A percentile compares a stretch with the other conserved stretches of the same genome.
Conservation (phyloP, 1,140 invertebrate genomes). For the Cryptotermes secundus region DNA sequence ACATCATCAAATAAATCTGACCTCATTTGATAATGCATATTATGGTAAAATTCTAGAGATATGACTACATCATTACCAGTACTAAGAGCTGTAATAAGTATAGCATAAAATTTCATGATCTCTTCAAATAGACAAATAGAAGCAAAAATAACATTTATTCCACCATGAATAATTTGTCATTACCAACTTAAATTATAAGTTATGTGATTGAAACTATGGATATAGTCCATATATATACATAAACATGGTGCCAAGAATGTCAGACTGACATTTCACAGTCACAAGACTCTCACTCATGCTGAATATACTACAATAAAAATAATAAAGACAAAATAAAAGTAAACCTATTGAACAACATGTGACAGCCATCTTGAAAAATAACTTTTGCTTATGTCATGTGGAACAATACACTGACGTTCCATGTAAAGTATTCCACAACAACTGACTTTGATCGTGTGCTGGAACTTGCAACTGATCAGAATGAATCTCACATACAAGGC, state of each 20-base stretch:
- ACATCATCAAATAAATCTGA: too few species aligned
- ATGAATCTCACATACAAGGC: background rate
- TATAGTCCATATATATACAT: background rate
- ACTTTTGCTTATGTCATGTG: background rate
- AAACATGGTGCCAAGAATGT: background rate
- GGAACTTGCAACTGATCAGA: background rate
- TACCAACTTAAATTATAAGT: background rate
- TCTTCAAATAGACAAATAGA: background rate
- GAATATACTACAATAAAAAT: background rate
- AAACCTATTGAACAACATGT: constrained; percentile 5
- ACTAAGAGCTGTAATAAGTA: too few species aligned
- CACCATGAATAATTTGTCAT: background rate
- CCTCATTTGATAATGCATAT: too few species aligned
- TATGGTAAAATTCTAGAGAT: too few species aligned
- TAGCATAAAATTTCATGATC: too few species aligned
- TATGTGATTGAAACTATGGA: background rate
- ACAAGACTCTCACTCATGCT: background rate
- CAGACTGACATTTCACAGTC: background rate
- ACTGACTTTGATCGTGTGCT: background rate
- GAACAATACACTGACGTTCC: background rate
- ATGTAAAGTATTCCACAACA: background rate
- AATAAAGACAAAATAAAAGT: background rate
- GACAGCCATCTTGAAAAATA: background rate
- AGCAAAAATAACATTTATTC: constrained; percentile 6
- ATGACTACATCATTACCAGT: too few species aligned